A percentile compares a stretch with the other conserved stretches of the same genome.
Evolutionary conservation across 2,113 vertebrate genomes (phyloP).

Genomic region (Rhinoderma darwinii): DNA sequence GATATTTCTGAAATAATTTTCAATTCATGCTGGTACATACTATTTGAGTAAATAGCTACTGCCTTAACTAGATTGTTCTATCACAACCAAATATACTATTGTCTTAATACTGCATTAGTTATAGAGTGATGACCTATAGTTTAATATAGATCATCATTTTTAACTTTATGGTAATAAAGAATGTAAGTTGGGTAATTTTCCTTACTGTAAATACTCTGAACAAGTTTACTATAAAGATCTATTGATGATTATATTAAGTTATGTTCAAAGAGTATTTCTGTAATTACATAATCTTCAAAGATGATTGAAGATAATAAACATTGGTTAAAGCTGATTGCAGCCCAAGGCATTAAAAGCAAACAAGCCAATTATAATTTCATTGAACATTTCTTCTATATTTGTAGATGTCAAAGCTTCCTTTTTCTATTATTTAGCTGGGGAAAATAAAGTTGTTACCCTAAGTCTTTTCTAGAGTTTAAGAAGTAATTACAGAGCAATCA

Average conservation of each 20-base stretch:
- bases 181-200: background rate
- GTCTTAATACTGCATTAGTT: background rate
- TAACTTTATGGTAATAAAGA: background rate
- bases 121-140: background rate
- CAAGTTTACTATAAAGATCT: background rate
- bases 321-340: background rate
- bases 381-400: background rate
- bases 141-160: background rate
- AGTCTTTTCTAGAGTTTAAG: slow-evolving; percentile 13
- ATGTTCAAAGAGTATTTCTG: slow-evolving; percentile 9
- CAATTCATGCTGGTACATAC: too few relatives aligned
- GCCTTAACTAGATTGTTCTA: background rate
- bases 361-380: slow-evolving; percentile 14
- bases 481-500: slow-evolving; percentile 42
- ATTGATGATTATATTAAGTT: background rate
- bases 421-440: background rate
- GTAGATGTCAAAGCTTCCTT: background rate
- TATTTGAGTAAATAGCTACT: background rate
- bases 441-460: slow-evolving; percentile 39
- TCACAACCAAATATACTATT: background rate
- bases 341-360: slow-evolving; percentile 1
- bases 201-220: slow-evolving; percentile 1
- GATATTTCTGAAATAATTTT: too few relatives aligned
- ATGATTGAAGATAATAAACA: slow-evolving; percentile 1
- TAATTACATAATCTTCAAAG: background rate